Conservation (phyloP, 2,113 vertebrate genomes). For the Chlorodrepanis virens region DNA sequence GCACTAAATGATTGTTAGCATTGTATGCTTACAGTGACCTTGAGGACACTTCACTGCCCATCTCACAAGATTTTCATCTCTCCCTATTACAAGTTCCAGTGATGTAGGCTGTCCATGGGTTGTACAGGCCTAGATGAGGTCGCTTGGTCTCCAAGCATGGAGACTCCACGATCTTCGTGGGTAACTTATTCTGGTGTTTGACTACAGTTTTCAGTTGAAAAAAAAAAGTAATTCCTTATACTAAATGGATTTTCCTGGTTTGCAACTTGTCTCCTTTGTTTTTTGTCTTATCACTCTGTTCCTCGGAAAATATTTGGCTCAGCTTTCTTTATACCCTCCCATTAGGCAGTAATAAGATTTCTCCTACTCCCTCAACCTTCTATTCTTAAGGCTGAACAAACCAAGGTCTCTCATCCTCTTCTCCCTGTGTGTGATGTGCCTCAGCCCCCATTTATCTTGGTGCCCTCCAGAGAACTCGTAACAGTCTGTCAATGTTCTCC, state of each 20-base stretch:
- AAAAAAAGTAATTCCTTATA: neutral
- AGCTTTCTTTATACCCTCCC: neutral
- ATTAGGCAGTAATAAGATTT: neutral
- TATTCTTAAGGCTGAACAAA: neutral
- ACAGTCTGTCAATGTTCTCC: neutral
- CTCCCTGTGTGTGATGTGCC: neutral
- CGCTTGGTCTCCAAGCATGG: neutral
- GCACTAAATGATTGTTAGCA: neutral
- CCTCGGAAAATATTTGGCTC: neutral
- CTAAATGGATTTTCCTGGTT: neutral
- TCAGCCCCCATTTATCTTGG: neutral
- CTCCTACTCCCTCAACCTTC: neutral
- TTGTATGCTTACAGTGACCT: neutral
- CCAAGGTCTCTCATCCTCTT: neutral
- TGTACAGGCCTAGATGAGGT: neutral
- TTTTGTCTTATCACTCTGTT: neutral
- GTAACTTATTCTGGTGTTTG: neutral
- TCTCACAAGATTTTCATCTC: neutral
- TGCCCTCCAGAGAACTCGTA: accelerated
- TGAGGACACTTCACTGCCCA: neutral
- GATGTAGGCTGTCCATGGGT: neutral
- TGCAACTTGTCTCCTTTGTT: neutral
- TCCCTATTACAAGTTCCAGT: neutral
- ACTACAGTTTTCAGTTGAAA: neutral
- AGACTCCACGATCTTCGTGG: neutral